Evolutionary conservation across 2,888 invertebrate genomes (phyloP).

Genomic region (Abrostola triplasia): DNA sequence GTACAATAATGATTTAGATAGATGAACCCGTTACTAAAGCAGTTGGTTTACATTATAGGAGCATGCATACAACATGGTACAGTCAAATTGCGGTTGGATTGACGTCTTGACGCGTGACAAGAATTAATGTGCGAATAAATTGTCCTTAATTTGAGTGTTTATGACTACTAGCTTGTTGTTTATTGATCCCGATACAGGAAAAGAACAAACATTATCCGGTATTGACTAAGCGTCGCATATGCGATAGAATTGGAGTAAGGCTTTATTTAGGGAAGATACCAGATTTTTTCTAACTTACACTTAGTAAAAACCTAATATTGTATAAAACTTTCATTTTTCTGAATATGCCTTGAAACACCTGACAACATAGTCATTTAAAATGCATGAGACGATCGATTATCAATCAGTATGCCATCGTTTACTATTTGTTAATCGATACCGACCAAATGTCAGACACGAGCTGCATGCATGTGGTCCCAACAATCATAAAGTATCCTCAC

Average conservation of each 20-base stretch:
- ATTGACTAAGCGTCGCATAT: no score
- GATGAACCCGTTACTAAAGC: slow-evolving; percentile 14
- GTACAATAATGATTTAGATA: slow-evolving; percentile 26
- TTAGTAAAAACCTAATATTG: background rate
- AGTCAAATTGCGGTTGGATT: no score
- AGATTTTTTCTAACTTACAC: no score
- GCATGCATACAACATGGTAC: background rate
- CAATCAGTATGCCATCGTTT: slow-evolving; percentile 52
- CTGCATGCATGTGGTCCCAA: slow-evolving; percentile 22
- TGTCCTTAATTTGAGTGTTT: no score
- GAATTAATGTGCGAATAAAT: no score
- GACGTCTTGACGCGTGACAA: no score
- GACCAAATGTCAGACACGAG: slow-evolving; percentile 34
- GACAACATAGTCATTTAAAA: slow-evolving; percentile 29
- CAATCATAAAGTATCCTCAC: slow-evolving; percentile 10
- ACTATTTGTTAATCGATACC: slow-evolving; percentile 45
- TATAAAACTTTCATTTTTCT: background rate
- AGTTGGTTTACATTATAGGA: slow-evolving; percentile 11
- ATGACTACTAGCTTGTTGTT: no score
- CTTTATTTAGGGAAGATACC: no score
- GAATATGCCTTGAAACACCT: background rate
- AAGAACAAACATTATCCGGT: no score
- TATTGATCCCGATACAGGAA: no score
- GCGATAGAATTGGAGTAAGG: no score
- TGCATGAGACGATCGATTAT: slow-evolving; percentile 30